These are phyloP conservation scores for Oreochromis mossambicus DNA, from an alignment of 2,797 vertebrate species.

Conservation along the genomic window DNA sequence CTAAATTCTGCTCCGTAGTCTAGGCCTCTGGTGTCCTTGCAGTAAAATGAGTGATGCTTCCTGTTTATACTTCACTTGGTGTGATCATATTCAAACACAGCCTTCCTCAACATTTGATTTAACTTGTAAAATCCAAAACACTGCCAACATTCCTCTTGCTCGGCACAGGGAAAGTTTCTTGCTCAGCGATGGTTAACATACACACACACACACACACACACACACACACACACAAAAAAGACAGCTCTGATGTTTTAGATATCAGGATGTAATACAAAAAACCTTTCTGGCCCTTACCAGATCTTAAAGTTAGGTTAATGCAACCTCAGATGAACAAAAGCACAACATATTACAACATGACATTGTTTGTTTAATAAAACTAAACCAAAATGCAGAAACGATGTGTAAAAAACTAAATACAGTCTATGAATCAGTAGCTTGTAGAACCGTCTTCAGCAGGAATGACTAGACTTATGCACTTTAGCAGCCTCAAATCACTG, in stretches of 20 bases:
- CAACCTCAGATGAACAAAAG: neutral
- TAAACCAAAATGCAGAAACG: neutral
- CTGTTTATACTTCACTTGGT: neutral
- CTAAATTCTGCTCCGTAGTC: neutral
- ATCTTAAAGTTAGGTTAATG: neutral
- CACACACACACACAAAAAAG: neutral
- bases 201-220: too few relatives aligned
- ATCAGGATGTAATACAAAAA: neutral
- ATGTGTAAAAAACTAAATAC: neutral
- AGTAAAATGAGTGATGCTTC: neutral
- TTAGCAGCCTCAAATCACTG: neutral
- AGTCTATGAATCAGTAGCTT: neutral
- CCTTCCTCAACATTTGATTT: neutral
- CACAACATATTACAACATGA: neutral
- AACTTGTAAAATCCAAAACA: fast-evolving
- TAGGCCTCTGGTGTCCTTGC: neutral
- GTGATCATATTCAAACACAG: neutral
- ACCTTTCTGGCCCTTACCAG: fast-evolving
- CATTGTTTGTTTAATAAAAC: neutral
- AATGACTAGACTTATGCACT: neutral
- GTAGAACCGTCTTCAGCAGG: neutral
- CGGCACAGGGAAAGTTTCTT: fast-evolving
- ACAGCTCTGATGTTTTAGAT: neutral
- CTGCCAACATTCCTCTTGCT: neutral
- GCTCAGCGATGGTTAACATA: neutral